Conservation (phyloP, 53 echinoderm and acorn worm species). For the Hippasteria phrygiana region DNA sequence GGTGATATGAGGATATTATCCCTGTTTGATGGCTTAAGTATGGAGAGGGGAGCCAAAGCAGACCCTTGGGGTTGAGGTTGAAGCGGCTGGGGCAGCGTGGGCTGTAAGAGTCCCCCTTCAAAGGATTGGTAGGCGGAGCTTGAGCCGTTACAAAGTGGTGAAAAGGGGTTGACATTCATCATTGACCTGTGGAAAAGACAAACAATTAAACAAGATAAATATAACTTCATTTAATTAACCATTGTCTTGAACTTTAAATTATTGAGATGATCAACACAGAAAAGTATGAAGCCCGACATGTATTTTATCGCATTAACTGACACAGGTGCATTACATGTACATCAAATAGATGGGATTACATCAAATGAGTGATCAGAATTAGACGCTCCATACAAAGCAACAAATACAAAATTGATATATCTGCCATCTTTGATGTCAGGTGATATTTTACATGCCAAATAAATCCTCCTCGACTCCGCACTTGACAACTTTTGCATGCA, state of each 20-base stretch:
- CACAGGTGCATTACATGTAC: too few relatives aligned
- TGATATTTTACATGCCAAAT: too few relatives aligned
- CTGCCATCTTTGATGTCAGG: background rate
- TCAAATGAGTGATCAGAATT: too few relatives aligned
- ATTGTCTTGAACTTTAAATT: background rate
- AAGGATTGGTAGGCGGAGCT: conserved; percentile 18
- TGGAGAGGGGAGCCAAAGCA: conserved; percentile 58
- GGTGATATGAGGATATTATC: conserved; percentile 82
- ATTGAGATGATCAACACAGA: too few relatives aligned
- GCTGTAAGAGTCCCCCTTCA: conserved; percentile 3
- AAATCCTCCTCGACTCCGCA: too few relatives aligned
- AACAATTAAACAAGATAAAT: background rate
- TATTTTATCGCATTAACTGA: too few relatives aligned
- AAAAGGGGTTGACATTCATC: conserved; percentile 90
- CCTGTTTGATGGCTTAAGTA: conserved; percentile 81
- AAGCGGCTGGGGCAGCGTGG: conserved; percentile 49
- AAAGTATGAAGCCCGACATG: too few relatives aligned
- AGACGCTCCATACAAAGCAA: too few relatives aligned
- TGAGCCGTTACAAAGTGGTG: conserved; percentile 72
- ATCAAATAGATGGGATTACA: too few relatives aligned
- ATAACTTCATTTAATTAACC: background rate
- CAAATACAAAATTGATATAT: background rate
- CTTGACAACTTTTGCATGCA: too few relatives aligned
- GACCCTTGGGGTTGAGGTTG: conserved; percentile 38
- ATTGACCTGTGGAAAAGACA: conserved; percentile 49